Evolutionary conservation across 2,888 invertebrate genomes (phyloP).

Genomic region (Busseola fusca): DNA sequence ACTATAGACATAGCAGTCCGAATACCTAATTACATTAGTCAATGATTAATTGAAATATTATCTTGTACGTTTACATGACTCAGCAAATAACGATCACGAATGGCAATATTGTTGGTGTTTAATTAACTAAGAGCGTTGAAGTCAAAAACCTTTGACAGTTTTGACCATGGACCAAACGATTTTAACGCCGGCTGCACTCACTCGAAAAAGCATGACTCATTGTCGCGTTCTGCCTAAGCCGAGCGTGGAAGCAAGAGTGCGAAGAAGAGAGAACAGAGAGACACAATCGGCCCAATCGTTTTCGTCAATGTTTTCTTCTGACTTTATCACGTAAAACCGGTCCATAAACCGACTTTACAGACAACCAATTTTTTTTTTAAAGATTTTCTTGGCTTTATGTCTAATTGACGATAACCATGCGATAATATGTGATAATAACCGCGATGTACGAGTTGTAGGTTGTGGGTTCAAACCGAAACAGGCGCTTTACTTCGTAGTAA

Average conservation of each 20-base stretch:
- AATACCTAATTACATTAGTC: not conserved
- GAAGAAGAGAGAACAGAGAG: too few relatives aligned
- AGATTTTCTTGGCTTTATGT: not conserved
- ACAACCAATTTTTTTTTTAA: too few relatives aligned
- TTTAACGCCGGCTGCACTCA: too few relatives aligned
- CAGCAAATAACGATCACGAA: not conserved
- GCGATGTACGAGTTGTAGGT: not conserved
- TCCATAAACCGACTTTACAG: too few relatives aligned
- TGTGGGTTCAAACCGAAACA: not conserved
- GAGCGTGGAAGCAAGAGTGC: too few relatives aligned
- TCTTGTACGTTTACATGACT: not conserved
- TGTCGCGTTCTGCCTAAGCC: too few relatives aligned
- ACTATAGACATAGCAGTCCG: too few relatives aligned
- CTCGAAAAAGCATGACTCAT: too few relatives aligned
- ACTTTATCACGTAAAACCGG: too few relatives aligned
- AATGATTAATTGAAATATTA: not conserved
- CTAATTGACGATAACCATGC: not conserved
- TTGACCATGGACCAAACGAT: not conserved
- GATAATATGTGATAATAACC: not conserved
- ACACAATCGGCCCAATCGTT: too few relatives aligned
- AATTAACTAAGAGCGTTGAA: not conserved
- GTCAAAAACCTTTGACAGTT: not conserved
- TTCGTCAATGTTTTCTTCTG: too few relatives aligned
- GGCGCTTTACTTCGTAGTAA: not conserved
- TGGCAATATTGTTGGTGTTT: not conserved